phyloP scores from a whole-genome alignment of 2,888 invertebrate genomes.

The Caenorhabditis japonica region DNA sequence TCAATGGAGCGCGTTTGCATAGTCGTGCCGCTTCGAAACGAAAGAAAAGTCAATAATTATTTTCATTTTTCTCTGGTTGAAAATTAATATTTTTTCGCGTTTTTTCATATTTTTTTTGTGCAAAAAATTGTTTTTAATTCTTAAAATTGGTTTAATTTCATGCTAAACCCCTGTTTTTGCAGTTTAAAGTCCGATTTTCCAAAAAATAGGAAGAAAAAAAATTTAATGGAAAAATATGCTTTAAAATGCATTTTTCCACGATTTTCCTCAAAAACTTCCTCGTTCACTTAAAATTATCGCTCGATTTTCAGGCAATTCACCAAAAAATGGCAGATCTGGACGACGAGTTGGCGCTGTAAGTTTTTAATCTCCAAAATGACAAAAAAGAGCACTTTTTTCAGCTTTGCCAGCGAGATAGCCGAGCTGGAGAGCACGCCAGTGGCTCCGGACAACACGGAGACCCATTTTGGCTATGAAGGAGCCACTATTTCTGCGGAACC shows the following conservation, averaged over 20 bases:
- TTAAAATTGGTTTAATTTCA: no score
- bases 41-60: no score
- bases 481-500: slow-evolving; percentile 49
- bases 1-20: no score
- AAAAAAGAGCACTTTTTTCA: slow-evolving; percentile 14
- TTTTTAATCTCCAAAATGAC: slow-evolving; percentile 18
- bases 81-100: no score
- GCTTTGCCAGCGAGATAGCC: slow-evolving; percentile 63
- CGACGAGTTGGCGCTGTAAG: slow-evolving; percentile 68
- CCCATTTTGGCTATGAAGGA: slow-evolving; percentile 30
- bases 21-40: no score
- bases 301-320: not conserved
- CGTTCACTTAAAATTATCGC: not conserved
- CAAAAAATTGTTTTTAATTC: no score
- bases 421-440: slow-evolving; percentile 43
- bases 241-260: no score
- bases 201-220: slow-evolving; percentile 14
- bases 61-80: no score
- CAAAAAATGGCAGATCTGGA: slow-evolving; percentile 53
- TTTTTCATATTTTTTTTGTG: no score
- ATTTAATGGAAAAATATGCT: slow-evolving; percentile 1
- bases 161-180: no score
- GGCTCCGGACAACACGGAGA: slow-evolving; percentile 9
- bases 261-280: no score
- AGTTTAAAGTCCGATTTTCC: no score